These are phyloP conservation scores for Caenorhabditis sp. DNA, from an alignment of 2,888 invertebrate genomes.

Conservation along the genomic window DNA sequence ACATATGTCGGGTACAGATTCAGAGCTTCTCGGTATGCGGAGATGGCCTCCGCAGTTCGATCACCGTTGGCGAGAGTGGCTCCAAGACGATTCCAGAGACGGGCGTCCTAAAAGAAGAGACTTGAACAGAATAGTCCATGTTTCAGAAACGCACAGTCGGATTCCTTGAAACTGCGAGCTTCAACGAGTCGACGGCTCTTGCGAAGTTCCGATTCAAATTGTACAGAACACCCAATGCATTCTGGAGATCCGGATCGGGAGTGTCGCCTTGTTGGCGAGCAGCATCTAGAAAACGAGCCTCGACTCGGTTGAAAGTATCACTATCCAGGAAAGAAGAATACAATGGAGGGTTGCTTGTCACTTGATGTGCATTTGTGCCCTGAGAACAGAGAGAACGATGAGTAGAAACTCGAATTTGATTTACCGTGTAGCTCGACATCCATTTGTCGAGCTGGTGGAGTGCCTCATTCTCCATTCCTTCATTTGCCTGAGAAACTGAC, in stretches of 20 bases:
- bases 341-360: constrained; percentile 24
- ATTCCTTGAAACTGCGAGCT: constrained; percentile 91
- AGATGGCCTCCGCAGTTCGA: constrained; percentile 95
- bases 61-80: constrained; percentile 97
- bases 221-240: constrained; percentile 91
- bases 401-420: not conserved
- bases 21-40: constrained; percentile 89
- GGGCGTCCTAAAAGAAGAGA: constrained; percentile 88
- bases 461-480: constrained; percentile 93
- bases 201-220: constrained; percentile 95
- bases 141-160: constrained; percentile 48
- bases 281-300: constrained; percentile 77
- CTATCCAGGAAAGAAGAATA: constrained; percentile 70
- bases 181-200: constrained; percentile 97
- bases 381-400: constrained; percentile 10
- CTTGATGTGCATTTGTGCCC: constrained; percentile 29
- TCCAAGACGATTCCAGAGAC: constrained; percentile 97
- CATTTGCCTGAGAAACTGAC: constrained; percentile 96
- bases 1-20: constrained; percentile 94
- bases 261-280: constrained; percentile 67
- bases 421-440: constrained; percentile 61
- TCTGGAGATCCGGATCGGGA: constrained; percentile 80
- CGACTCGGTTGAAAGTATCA: constrained; percentile 71
- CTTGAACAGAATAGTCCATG: not conserved
- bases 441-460: constrained; percentile 88